Base-by-base conservation (phyloP, 64 coral and sea anemone genomes). In the Montipora sp. region DNA sequence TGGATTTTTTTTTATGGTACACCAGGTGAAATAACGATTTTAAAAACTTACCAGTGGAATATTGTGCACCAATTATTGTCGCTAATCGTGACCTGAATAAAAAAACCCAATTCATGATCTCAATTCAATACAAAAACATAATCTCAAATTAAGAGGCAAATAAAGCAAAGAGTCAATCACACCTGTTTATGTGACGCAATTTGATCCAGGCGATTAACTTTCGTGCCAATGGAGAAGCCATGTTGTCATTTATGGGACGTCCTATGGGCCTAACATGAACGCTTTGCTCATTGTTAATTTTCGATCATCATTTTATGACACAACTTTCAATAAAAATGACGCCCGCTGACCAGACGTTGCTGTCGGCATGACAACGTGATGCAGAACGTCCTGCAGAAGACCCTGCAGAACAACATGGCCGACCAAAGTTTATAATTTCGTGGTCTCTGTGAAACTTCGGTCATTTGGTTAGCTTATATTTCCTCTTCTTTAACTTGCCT, bases 291-390 rank as follows among this genome's bases (percentile, higher is more conserved):
- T 1, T 3, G 3, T 8, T 11, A 57, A 57, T 8, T 57, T 57
- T 57, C 5, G 53, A 57, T 57, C 11, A 57, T 8, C 11, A 11
- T 57, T 49, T 20, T 81, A 36, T 22, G 3, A 72, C 4, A n/a
- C 23, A 4, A 8, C 11, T 0, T 4, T 49, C 59, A 2, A 7
- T 13, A 77, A 55, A n/a, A 12, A 68, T n/a, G 59, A 57, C 59
- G 60, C 55, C 73, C 10, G 88, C 73, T 94, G 87, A 47, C 63
- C 65, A 3, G 82, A 47, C 45, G 24, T 14, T 16, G 13, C 67
- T 20, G 4, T 23, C 4, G 82, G 36, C 59, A 84, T 84, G 18
- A 60, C 60, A 84, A 84, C 81, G 27, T 27, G 27, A 1, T 36
- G 27, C 27, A 36, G 27, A 27, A 27, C 27, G 27, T 27, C 27